These are phyloP conservation scores for Nymphalis io DNA, from an alignment of 1,140 invertebrate species.

Conservation along the genomic window DNA sequence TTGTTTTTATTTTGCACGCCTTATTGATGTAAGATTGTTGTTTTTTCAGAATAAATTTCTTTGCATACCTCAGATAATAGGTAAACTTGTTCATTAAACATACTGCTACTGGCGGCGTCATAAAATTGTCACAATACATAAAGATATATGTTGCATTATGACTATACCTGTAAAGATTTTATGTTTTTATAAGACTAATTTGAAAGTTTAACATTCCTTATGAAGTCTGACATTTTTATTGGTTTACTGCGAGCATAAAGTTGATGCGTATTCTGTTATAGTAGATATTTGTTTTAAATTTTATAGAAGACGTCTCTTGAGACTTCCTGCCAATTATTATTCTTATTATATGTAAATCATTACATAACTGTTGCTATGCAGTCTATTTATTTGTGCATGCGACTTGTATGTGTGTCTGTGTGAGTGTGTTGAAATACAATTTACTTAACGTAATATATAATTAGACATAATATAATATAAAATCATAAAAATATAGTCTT, in stretches of 20 bases:
- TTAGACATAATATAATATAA: too few relatives aligned
- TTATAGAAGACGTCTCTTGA: neutral
- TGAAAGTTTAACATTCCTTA: slow-evolving; percentile 28
- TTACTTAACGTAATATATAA: too few relatives aligned
- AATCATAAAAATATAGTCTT: too few relatives aligned
- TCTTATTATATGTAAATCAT: too few relatives aligned
- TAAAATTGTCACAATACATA: slow-evolving; percentile 24
- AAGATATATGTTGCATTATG: slow-evolving; percentile 21
- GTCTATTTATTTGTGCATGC: too few relatives aligned
- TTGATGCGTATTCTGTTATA: slow-evolving; percentile 10
- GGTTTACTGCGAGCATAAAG: slow-evolving; percentile 3
- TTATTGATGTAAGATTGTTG: too few relatives aligned
- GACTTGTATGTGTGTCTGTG: too few relatives aligned
- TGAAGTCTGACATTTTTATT: slow-evolving; percentile 19
- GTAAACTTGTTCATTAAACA: neutral
- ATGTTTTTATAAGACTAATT: slow-evolving; percentile 26
- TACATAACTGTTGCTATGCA: too few relatives aligned
- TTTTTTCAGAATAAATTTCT: neutral
- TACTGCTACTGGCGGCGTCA: slow-evolving; percentile 15
- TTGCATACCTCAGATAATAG: neutral
- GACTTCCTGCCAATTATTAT: neutral
- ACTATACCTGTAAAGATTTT: slow-evolving; percentile 21
- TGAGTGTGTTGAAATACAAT: too few relatives aligned
- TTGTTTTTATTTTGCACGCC: too few relatives aligned
- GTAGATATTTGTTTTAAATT: neutral